A percentile compares a stretch with the other conserved stretches of the same genome.
Conservation (phyloP, 2,797 vertebrate species). For the Mycteria americana region DNA sequence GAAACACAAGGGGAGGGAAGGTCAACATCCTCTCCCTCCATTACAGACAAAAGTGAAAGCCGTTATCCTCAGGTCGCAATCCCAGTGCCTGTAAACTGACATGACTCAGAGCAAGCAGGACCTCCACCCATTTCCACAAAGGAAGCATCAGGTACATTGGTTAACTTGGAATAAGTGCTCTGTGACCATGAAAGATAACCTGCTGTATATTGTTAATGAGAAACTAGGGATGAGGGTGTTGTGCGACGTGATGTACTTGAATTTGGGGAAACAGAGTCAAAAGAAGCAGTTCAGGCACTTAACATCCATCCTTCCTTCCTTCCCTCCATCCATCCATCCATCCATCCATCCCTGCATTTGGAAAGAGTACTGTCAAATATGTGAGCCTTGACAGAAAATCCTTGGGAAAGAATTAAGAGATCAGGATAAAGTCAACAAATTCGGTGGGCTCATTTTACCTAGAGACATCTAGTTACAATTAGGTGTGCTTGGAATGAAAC, state of each 20-base stretch:
- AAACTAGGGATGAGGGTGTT: neutral
- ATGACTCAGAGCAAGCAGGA: neutral
- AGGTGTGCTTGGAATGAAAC: neutral
- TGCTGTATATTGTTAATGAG: neutral
- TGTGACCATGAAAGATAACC: neutral
- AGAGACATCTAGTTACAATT: neutral
- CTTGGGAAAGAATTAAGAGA: neutral
- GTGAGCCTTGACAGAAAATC: neutral
- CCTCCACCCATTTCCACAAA: slow-evolving; percentile 29
- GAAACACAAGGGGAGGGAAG: slow-evolving; percentile 21
- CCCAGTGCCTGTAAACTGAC: neutral
- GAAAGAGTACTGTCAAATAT: neutral
- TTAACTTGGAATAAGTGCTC: neutral
- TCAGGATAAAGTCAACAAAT: neutral
- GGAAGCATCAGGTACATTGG: neutral
- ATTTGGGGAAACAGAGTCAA: neutral
- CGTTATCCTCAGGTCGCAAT: neutral
- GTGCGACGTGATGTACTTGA: neutral
- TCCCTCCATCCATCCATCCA: neutral
- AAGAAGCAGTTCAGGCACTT: neutral
- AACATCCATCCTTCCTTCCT: neutral
- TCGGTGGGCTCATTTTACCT: neutral
- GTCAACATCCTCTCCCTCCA: slow-evolving; percentile 13
- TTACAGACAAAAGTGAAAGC: neutral
- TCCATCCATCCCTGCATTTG: neutral